These are phyloP conservation scores for Melitaea cinxia DNA, from an alignment of 1,140 invertebrate species.

Conservation along the genomic window DNA sequence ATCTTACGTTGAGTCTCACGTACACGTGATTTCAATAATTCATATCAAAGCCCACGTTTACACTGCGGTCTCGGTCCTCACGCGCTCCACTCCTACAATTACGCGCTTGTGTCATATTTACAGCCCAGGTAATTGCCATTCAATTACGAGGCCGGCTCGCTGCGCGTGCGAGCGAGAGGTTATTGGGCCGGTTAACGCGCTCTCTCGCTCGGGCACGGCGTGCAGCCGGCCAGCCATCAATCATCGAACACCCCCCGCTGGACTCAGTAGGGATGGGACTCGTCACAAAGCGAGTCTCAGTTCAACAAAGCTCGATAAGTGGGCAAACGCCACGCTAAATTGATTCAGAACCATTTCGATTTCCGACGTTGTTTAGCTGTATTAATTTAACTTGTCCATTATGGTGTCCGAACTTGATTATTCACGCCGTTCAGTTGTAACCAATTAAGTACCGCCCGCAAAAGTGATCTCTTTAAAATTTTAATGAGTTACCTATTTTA, in stretches of 20 bases:
- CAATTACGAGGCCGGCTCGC: slow-evolving; percentile 74
- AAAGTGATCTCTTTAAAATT: slow-evolving; percentile 15
- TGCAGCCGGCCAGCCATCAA: slow-evolving; percentile 74
- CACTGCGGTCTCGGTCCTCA: slow-evolving; percentile 65
- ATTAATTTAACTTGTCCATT: slow-evolving; percentile 48
- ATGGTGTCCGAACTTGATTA: slow-evolving; percentile 34
- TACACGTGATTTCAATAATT: slow-evolving; percentile 70
- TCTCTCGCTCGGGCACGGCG: slow-evolving; percentile 47
- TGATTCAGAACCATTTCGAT: slow-evolving; percentile 66
- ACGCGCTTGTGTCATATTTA: slow-evolving; percentile 81
- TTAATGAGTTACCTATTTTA: neutral
- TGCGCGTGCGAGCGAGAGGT: slow-evolving; percentile 55
- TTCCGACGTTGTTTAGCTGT: slow-evolving; percentile 50
- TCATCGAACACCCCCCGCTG: slow-evolving; percentile 76
- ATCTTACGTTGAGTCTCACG: slow-evolving; percentile 37
- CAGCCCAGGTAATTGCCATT: slow-evolving; percentile 80
- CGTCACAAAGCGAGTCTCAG: slow-evolving; percentile 65
- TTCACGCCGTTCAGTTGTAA: slow-evolving; percentile 22
- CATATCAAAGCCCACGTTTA: slow-evolving; percentile 66
- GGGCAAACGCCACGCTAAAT: slow-evolving; percentile 73
- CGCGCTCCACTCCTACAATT: slow-evolving; percentile 77
- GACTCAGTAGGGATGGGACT: slow-evolving; percentile 72
- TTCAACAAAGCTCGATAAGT: slow-evolving; percentile 75
- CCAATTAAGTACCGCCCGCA: slow-evolving; percentile 20
- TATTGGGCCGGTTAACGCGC: slow-evolving; percentile 36